Evolutionary conservation across 2,797 vertebrate species (phyloP).

Genomic region (Microctenopoma steveboyesi): DNA sequence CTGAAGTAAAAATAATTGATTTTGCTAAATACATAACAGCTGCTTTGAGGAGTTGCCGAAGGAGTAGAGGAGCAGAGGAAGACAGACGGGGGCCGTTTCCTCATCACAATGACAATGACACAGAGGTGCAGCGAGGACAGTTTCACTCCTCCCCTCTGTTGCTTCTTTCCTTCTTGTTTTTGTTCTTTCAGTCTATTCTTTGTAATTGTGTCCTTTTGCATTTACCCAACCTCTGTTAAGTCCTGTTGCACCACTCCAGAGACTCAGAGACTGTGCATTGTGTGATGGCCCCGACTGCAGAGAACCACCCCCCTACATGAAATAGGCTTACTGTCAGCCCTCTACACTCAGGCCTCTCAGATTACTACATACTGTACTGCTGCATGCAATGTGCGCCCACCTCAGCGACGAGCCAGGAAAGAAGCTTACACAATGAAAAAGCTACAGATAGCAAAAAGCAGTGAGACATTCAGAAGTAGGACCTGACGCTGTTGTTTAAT

Average conservation of each 20-base stretch:
- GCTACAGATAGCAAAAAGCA: slow-evolving; percentile 30
- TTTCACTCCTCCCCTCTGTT: slow-evolving; percentile 24
- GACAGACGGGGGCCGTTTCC: slow-evolving; percentile 46
- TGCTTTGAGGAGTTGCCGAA: slow-evolving; percentile 24
- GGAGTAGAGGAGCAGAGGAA: slow-evolving; percentile 7
- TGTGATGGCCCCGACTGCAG: slow-evolving; percentile 61
- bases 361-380: slow-evolving; percentile 54
- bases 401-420: slow-evolving; percentile 60
- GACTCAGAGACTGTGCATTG: slow-evolving; percentile 49
- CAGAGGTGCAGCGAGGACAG: slow-evolving; percentile 21
- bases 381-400: slow-evolving; percentile 56
- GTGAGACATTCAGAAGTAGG: slow-evolving; percentile 39
- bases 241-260: slow-evolving; percentile 27
- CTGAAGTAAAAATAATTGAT: neutral
- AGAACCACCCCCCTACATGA: slow-evolving; percentile 47
- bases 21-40: slow-evolving; percentile 17
- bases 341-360: slow-evolving; percentile 41
- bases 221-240: slow-evolving; percentile 22
- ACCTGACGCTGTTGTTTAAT: slow-evolving; percentile 8
- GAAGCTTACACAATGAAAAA: slow-evolving; percentile 48
- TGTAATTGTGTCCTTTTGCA: neutral
- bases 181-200: neutral
- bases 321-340: slow-evolving; percentile 69
- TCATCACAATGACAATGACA: slow-evolving; percentile 58
- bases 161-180: slow-evolving; percentile 11